Base-by-base conservation (phyloP, 2,888 invertebrate genomes). In the Bhutanitis thaidina region DNA sequence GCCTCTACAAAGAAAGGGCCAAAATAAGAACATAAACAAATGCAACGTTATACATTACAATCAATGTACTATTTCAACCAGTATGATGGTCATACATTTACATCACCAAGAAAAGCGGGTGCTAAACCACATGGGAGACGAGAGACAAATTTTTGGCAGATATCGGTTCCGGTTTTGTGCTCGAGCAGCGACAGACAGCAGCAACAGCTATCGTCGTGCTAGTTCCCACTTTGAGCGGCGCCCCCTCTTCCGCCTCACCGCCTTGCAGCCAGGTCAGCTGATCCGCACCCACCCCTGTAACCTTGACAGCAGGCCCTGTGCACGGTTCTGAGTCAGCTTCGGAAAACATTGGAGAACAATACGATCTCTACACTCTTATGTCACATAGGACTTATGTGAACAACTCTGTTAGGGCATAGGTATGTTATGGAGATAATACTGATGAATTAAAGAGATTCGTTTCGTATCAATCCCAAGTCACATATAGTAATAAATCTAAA, bases 231-330 rank as follows among this genome's bases (percentile, higher is more conserved):
- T 71, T 47, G 41, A 47, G 49, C 65, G 48, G 44, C 46, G 39
- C 52, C 64, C 54, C 64, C 61, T 56, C 61, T 58, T 67, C 60
- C 69, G 68, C 74, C 71, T 70, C 71, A 68, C 12, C 69, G 77
- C 83, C 81, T 87, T 87, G 87, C 86, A n/a, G 81, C 87, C 87
- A 87, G 80, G 74, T 81, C 87, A 87, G 87, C 87, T 87, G 87
- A 87, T 87, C n/a, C 85, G 78, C 80, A 78, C 82, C 85, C 80
- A 77, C n/a, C 81, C 83, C 82, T 64, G 85, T 86, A 87, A 86
- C 87, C 86, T 87, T 86, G 85, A 74, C 77, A 80, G 85, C 85
- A 74, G 74, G 74, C 74, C 71, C 73, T 71, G 70, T 74, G 80
- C 77, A 80, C 77, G 76, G 75, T 52, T 25, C 41, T 27, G n/a